phyloP scores from a whole-genome alignment of 2,113 vertebrate genomes.

The Mirza zaza region DNA sequence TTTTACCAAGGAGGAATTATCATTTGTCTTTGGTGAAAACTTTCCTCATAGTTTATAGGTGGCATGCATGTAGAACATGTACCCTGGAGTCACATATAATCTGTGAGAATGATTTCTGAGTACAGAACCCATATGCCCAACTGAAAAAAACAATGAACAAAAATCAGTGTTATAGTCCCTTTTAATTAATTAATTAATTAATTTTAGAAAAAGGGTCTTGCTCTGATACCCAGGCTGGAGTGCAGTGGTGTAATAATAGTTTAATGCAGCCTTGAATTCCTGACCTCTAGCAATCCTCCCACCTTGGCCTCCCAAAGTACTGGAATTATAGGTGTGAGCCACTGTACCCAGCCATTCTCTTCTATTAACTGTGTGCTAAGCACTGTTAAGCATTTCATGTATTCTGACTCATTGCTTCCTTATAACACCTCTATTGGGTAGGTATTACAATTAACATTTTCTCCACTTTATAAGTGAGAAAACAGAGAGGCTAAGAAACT shows the following conservation, averaged over 20 bases:
- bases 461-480: not conserved
- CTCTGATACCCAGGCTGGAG: too few relatives aligned
- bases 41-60: not conserved
- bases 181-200: not conserved
- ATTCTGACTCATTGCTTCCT: not conserved
- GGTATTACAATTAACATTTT: not conserved
- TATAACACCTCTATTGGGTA: not conserved
- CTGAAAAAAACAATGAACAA: not conserved
- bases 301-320: too few relatives aligned
- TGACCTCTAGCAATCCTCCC: too few relatives aligned
- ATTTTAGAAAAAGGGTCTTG: too few relatives aligned
- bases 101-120: not conserved
- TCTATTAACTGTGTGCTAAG: not conserved
- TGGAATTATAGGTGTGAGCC: too few relatives aligned
- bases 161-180: not conserved
- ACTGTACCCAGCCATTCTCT: too few relatives aligned
- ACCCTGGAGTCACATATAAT: not conserved
- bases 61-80: not conserved
- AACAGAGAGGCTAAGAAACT: not conserved
- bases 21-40: constrained; percentile 4
- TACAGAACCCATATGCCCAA: not conserved
- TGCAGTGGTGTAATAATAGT: too few relatives aligned
- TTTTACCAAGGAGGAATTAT: not conserved
- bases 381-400: not conserved
- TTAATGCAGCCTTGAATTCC: too few relatives aligned